These are phyloP conservation scores for Orycteropus afer DNA, from an alignment of 2,113 vertebrate species.

Conservation along the genomic window DNA sequence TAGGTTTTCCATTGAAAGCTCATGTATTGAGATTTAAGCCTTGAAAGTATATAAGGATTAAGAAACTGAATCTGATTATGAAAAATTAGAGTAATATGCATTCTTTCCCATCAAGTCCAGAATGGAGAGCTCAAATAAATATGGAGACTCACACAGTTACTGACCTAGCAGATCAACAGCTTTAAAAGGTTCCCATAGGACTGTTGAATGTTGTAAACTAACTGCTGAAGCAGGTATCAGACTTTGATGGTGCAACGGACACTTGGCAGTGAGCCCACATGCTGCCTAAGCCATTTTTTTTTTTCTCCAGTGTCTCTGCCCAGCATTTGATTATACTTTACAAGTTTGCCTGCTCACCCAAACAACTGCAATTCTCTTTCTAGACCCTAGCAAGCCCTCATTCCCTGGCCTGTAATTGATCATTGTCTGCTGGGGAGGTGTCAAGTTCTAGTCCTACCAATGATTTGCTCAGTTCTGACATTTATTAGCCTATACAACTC, in stretches of 20 bases:
- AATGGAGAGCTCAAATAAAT: background rate
- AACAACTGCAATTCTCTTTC: background rate
- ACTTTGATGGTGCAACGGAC: background rate
- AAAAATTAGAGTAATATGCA: slow-evolving; percentile 3
- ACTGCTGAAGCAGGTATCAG: background rate
- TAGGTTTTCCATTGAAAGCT: slow-evolving; percentile 14
- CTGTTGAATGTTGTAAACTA: background rate
- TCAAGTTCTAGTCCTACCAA: background rate
- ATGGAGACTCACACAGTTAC: background rate
- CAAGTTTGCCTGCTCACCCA: background rate
- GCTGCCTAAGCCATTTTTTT: background rate
- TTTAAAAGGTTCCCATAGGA: background rate
- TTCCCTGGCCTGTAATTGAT: background rate
- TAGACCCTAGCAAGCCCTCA: background rate
- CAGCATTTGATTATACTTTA: background rate
- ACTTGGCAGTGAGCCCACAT: background rate
- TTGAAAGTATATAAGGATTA: background rate
- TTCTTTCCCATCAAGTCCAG: background rate
- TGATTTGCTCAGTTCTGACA: background rate
- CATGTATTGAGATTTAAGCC: slow-evolving; percentile 4
- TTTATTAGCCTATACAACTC: slow-evolving; percentile 9
- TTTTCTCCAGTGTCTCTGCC: background rate
- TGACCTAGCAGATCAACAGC: background rate
- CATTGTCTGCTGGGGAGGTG: background rate
- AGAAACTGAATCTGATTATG: background rate